Conservation (phyloP, 2,113 vertebrate genomes). For the Pachyramphus minor region DNA sequence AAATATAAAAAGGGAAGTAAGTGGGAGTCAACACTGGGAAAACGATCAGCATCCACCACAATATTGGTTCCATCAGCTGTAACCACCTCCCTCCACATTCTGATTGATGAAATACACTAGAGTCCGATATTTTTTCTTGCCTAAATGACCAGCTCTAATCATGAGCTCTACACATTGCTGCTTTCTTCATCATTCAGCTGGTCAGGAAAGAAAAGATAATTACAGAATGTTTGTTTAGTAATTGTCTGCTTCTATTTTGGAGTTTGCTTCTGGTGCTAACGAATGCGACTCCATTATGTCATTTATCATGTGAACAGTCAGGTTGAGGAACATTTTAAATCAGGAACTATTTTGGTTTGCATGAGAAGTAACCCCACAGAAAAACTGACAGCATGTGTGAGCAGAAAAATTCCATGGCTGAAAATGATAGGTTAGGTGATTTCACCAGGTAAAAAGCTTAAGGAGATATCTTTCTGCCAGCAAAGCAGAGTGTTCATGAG, state of each 20-base stretch:
- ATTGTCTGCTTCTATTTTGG: slow-evolving; percentile 56
- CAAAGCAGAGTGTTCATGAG: background rate
- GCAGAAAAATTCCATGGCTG: slow-evolving; percentile 33
- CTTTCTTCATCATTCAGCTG: slow-evolving; percentile 41
- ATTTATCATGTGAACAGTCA: slow-evolving; percentile 62
- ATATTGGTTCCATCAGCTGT: background rate
- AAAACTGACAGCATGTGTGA: slow-evolving; percentile 38
- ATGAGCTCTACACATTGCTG: background rate
- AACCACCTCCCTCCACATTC: background rate
- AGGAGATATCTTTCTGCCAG: background rate
- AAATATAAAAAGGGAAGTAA: slow-evolving; percentile 22
- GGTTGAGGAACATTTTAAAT: slow-evolving; percentile 54
- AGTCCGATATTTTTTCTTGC: background rate
- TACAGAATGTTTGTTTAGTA: slow-evolving; percentile 51
- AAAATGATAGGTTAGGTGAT: slow-evolving; percentile 26
- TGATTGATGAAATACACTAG: slow-evolving; percentile 19
- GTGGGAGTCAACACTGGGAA: background rate
- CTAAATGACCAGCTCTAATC: slow-evolving; percentile 45
- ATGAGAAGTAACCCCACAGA: slow-evolving; percentile 47
- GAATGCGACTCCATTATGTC: slow-evolving; percentile 40
- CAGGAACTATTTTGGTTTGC: slow-evolving; percentile 51
- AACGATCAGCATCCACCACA: background rate
- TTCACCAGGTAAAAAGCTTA: background rate
- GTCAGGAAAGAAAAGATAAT: slow-evolving; percentile 54
- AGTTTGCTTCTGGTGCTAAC: slow-evolving; percentile 49